phyloP scores from a whole-genome alignment of 1,140 invertebrate species.

The Bradysia coprophila region DNA sequence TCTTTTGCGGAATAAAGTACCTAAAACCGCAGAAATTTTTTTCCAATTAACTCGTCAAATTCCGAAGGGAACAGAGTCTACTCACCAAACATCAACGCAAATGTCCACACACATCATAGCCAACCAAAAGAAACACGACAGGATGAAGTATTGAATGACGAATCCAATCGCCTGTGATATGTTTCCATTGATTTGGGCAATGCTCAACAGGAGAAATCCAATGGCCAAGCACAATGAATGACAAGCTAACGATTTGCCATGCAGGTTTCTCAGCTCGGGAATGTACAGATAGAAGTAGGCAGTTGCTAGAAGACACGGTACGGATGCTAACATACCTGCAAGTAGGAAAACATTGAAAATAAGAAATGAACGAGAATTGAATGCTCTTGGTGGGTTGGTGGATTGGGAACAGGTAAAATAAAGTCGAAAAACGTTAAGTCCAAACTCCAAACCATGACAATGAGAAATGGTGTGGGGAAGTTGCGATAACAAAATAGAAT shows the following conservation, averaged over 20 bases:
- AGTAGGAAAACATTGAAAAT: background rate
- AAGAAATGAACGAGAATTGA: background rate
- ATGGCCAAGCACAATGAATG: constrained; percentile 2
- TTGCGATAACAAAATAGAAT: too few relatives aligned
- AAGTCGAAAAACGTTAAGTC: too few relatives aligned
- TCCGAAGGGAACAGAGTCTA: background rate
- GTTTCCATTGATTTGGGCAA: background rate
- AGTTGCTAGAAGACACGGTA: constrained; percentile 3
- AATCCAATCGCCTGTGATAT: background rate
- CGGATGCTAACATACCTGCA: constrained; percentile 2
- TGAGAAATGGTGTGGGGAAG: too few relatives aligned
- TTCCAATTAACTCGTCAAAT: background rate
- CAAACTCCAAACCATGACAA: too few relatives aligned
- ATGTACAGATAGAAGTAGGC: constrained; percentile 1
- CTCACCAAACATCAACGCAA: constrained; percentile 3
- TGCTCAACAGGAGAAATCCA: background rate
- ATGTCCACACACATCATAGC: constrained; percentile 3
- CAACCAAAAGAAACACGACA: constrained; percentile 3
- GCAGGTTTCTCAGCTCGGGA: constrained; percentile 1
- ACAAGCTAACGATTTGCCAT: constrained; percentile 4
- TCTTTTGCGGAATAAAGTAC: background rate
- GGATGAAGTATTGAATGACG: constrained; percentile 2
- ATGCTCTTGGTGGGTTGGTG: too few relatives aligned
- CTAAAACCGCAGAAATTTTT: background rate
- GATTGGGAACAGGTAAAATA: too few relatives aligned